phyloP scores from a whole-genome alignment of 2,113 vertebrate species.

The Microtus oregoni region DNA sequence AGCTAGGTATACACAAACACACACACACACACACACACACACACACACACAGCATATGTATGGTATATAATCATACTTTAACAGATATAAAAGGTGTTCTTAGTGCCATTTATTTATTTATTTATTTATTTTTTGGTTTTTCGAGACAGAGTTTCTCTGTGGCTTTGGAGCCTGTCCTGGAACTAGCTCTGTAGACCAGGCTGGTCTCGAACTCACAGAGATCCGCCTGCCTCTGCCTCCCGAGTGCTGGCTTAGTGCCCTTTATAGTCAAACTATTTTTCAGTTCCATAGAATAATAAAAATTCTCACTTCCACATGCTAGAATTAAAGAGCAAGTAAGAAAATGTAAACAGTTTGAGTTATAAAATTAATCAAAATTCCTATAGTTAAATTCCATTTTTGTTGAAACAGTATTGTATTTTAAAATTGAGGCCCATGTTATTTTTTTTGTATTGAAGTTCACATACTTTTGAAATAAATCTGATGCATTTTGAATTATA shows the following conservation, averaged over 20 bases:
- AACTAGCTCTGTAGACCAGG: too few species aligned
- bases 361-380: conserved; percentile 38
- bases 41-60: neutral
- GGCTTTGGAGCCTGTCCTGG: too few species aligned
- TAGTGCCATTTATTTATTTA: neutral
- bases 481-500: neutral
- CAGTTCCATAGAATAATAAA: conserved; percentile 1
- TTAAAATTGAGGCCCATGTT: neutral
- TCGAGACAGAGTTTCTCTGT: too few species aligned
- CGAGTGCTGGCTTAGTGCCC: neutral
- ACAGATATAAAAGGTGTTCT: neutral
- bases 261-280: conserved; percentile 10
- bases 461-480: neutral
- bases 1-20: neutral
- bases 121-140: too few species aligned
- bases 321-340: neutral
- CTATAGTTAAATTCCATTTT: conserved; percentile 22
- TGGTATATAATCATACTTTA: neutral
- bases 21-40: neutral
- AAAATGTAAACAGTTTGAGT: conserved; percentile 10
- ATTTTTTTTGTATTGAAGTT: conserved; percentile 3
- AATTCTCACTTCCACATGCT: neutral
- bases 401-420: neutral
- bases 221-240: too few species aligned
- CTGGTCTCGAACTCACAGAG: too few species aligned